Conservation (phyloP, 2,797 vertebrate species). For the Glyptemys insculpta region DNA sequence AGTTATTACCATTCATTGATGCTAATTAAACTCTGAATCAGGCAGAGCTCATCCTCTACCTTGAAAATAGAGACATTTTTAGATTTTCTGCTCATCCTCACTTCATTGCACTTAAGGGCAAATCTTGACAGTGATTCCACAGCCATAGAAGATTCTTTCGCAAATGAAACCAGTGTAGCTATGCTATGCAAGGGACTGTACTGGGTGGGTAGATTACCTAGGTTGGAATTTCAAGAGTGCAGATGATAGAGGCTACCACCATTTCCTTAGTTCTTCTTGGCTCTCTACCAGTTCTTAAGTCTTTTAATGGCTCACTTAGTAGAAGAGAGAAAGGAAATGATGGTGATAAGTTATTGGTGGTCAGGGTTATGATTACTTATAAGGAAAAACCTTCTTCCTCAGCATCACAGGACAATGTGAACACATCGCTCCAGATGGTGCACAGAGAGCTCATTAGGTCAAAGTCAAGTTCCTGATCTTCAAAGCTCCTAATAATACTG, state of each 20-base stretch:
- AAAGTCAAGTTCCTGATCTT: slow-evolving; percentile 18
- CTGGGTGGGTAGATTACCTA: not conserved
- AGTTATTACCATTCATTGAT: not conserved
- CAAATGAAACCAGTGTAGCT: no score
- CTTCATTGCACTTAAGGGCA: not conserved
- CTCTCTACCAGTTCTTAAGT: not conserved
- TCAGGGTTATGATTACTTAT: not conserved
- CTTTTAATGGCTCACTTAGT: slow-evolving; percentile 23
- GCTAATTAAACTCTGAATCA: not conserved
- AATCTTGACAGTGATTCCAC: no score
- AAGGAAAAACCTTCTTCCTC: slow-evolving; percentile 19
- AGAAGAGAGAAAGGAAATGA: slow-evolving; percentile 3
- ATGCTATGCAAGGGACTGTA: no score
- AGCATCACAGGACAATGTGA: not conserved
- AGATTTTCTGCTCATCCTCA: not conserved
- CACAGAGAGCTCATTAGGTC: slow-evolving; percentile 8
- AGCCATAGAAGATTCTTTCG: no score
- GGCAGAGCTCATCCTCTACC: not conserved
- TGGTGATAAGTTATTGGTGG: not conserved
- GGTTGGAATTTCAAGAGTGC: not conserved
- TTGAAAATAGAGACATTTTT: not conserved
- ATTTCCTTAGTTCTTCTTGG: not conserved
- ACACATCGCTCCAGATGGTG: not conserved
- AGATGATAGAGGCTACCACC: not conserved
- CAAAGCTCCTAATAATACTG: not conserved